Evolutionary conservation across 2,888 invertebrate species (phyloP).

Genomic region (Hyalella azteca): DNA sequence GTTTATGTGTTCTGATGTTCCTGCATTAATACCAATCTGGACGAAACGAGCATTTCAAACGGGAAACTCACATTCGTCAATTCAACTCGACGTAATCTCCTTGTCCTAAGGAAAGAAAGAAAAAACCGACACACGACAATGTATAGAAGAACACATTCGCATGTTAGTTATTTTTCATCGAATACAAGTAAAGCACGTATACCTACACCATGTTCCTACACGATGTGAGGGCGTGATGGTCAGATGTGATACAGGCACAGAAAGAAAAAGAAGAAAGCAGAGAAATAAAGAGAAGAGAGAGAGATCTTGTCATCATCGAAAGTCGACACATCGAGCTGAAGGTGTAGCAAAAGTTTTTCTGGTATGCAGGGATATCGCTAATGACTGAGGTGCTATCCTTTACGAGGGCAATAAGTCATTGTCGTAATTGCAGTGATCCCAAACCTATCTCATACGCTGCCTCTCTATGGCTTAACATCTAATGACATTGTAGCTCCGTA

Average conservation of each 20-base stretch:
- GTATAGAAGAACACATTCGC: neutral
- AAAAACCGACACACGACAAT: neutral
- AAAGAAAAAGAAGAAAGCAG: too few species aligned
- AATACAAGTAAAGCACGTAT: neutral
- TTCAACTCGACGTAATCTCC: too few species aligned
- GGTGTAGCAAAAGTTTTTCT: neutral
- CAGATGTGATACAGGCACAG: conserved; percentile 2
- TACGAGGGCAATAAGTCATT: conserved; percentile 8
- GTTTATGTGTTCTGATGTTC: too few species aligned
- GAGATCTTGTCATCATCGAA: neutral
- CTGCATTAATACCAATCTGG: too few species aligned
- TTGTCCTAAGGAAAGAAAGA: too few species aligned
- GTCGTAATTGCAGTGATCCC: neutral
- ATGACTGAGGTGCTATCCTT: neutral
- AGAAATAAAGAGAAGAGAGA: too few species aligned
- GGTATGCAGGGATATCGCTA: conserved; percentile 14
- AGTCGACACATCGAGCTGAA: too few species aligned
- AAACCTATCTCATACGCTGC: conserved; percentile 9
- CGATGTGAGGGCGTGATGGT: neutral
- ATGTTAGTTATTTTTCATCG: neutral
- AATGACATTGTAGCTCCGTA: conserved; percentile 10
- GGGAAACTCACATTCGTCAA: too few species aligned
- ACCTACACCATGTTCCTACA: neutral
- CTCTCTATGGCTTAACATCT: conserved; percentile 4
- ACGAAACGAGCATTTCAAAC: too few species aligned